These are phyloP conservation scores for Diorhabda carinulata DNA, from an alignment of 1,140 invertebrate species.

Conservation along the genomic window DNA sequence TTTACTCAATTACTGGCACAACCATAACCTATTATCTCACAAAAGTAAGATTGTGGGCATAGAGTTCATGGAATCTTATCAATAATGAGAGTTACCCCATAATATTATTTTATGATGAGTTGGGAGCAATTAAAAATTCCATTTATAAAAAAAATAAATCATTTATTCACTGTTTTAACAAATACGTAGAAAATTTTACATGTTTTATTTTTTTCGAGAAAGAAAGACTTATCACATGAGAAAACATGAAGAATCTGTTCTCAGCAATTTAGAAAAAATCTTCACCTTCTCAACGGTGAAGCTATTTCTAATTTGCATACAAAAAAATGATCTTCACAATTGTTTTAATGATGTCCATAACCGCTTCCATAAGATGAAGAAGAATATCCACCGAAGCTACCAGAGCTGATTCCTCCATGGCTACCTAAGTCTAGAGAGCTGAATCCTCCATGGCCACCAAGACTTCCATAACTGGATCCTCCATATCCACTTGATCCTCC, in stretches of 20 bases:
- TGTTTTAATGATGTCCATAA: not conserved
- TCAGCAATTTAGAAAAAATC: not conserved
- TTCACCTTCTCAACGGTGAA: not conserved
- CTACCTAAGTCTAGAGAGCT: not conserved
- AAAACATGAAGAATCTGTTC: not conserved
- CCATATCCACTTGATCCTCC: conserved; percentile 15
- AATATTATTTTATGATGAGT: too few relatives aligned
- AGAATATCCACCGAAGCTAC: not conserved
- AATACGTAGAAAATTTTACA: too few relatives aligned
- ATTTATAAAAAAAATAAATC: too few relatives aligned
- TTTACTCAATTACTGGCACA: too few relatives aligned
- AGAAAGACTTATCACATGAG: not conserved
- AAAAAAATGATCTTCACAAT: not conserved
- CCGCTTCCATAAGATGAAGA: too few relatives aligned
- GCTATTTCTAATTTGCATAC: not conserved
- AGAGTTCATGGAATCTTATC: too few relatives aligned
- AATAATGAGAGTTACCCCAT: too few relatives aligned
- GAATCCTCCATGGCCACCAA: not conserved
- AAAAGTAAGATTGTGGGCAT: too few relatives aligned
- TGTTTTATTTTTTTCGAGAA: too few relatives aligned
- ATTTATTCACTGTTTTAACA: too few relatives aligned
- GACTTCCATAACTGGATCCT: conserved; percentile 11
- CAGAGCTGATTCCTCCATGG: not conserved
- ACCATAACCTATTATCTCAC: too few relatives aligned
- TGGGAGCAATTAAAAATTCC: too few relatives aligned